These are phyloP conservation scores for Parazoanthus swiftii DNA, from an alignment of 92 coral and sea anemone species.

Conservation along the genomic window DNA sequence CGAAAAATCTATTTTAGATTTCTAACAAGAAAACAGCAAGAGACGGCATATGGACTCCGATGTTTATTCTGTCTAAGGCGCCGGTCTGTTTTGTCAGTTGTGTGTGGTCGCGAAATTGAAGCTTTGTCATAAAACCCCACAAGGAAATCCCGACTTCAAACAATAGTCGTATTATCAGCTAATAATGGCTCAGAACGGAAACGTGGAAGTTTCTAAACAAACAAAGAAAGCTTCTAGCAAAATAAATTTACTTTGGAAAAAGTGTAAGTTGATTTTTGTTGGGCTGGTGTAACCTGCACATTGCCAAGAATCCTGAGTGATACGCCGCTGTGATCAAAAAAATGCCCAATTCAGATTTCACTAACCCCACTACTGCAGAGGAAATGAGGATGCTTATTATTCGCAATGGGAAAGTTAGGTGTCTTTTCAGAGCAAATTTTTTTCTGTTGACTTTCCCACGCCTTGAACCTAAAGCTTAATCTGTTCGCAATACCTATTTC, in stretches of 20 bases:
- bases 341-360: background rate
- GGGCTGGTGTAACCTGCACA: background rate
- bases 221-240: background rate
- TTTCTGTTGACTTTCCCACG: slow-evolving; percentile 1
- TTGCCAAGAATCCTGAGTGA: background rate
- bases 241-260: background rate
- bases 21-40: background rate
- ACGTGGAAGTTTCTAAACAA: slow-evolving; percentile 28
- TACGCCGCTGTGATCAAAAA: slow-evolving; percentile 17
- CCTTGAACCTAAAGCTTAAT: background rate
- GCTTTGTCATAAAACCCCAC: slow-evolving; percentile 11
- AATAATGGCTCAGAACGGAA: slow-evolving; percentile 32
- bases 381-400: slow-evolving; percentile 5
- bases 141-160: slow-evolving; percentile 39
- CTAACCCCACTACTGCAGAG: background rate
- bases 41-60: background rate
- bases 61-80: slow-evolving; percentile 5
- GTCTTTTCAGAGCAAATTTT: background rate
- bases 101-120: slow-evolving; percentile 34
- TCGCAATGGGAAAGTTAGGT: background rate
- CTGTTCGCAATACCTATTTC: background rate
- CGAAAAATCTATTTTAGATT: background rate
- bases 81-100: slow-evolving; percentile 17
- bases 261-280: background rate
- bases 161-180: slow-evolving; percentile 41